A percentile compares a stretch with the other conserved stretches of the same genome.
Conservation (phyloP, 2,113 vertebrate genomes). For the Trichechus manatus region DNA sequence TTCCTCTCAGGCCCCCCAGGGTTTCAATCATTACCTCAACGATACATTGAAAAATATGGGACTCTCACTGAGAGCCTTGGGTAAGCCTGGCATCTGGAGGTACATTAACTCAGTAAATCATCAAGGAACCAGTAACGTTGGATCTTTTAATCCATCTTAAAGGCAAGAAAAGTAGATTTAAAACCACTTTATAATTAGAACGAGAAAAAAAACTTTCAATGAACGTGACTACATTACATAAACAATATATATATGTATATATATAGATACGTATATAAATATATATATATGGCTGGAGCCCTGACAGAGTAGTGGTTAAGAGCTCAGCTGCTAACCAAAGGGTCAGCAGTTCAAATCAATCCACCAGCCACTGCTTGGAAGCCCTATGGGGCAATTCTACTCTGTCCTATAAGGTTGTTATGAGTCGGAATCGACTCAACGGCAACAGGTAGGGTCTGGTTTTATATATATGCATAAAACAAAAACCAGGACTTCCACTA, state of each 20-base stretch:
- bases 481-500: not conserved
- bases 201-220: not conserved
- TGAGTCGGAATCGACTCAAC: too few relatives aligned
- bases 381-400: too few relatives aligned
- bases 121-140: not conserved
- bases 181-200: conserved; percentile 32
- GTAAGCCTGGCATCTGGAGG: not conserved
- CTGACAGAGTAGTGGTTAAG: too few relatives aligned
- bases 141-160: not conserved
- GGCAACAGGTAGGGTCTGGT: too few relatives aligned
- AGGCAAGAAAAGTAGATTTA: not conserved
- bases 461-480: not conserved
- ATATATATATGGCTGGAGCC: too few relatives aligned
- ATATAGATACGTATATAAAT: too few relatives aligned
- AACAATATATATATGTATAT: not conserved
- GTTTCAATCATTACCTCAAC: not conserved
- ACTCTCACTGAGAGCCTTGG: not conserved
- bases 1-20: not conserved
- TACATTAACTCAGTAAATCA: not conserved
- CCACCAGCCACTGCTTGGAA: too few relatives aligned
- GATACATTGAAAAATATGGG: not conserved
- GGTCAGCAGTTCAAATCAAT: too few relatives aligned
- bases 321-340: too few relatives aligned
- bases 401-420: too few relatives aligned
- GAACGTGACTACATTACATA: not conserved